Conservation (phyloP, 2,113 vertebrate genomes). For the Brachypteracias leptosomus region DNA sequence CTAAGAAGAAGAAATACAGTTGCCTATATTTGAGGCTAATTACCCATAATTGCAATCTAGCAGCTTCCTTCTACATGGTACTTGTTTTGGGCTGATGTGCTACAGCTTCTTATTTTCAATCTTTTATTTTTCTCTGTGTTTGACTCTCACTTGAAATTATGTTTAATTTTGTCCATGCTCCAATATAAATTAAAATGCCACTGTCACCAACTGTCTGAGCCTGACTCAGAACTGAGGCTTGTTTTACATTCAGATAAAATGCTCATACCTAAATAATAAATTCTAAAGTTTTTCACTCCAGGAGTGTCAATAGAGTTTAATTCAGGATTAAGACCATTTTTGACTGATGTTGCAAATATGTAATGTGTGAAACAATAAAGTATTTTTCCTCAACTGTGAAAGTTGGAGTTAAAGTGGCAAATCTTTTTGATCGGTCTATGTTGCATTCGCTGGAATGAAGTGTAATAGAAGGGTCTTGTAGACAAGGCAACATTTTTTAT, state of each 20-base stretch:
- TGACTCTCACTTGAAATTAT: background rate
- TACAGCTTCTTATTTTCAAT: background rate
- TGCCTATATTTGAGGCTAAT: background rate
- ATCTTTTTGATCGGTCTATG: background rate
- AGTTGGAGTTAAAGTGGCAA: background rate
- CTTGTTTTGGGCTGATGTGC: background rate
- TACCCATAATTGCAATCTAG: background rate
- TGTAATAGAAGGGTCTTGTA: background rate
- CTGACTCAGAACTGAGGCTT: background rate
- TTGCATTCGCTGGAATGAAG: background rate
- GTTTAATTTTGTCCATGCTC: background rate
- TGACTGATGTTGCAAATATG: background rate
- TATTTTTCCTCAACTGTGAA: background rate
- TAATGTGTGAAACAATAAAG: background rate
- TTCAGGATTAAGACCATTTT: background rate
- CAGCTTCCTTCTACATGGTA: background rate
- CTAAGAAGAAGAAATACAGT: background rate
- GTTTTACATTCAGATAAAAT: background rate
- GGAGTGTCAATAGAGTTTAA: background rate
- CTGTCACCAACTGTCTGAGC: background rate
- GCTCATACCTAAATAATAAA: background rate
- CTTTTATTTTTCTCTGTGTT: background rate
- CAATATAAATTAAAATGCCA: background rate
- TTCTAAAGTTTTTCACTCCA: background rate
- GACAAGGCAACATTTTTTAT: background rate